These are phyloP conservation scores for Cercopithecus mona DNA, from an alignment of 2,113 vertebrate genomes.

Conservation along the genomic window DNA sequence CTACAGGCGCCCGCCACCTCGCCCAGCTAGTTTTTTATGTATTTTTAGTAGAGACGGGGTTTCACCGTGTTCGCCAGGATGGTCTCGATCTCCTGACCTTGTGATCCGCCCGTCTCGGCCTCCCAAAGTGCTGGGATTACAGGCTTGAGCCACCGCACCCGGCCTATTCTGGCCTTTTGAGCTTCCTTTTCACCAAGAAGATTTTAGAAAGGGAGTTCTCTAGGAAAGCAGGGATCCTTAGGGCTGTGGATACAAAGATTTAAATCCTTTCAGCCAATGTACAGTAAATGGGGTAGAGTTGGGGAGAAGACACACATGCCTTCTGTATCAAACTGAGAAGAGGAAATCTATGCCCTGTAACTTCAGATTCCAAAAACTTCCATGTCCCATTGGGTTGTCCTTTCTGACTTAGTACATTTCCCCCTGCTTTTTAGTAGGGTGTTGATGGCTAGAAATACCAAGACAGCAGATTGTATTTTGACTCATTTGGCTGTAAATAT, in stretches of 20 bases:
- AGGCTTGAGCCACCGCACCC: no score
- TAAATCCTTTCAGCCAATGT: neutral
- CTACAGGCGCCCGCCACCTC: no score
- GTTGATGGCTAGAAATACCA: neutral
- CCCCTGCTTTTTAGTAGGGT: neutral
- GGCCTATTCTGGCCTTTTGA: neutral
- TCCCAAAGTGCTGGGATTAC: no score
- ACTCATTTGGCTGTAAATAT: neutral
- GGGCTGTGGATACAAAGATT: neutral
- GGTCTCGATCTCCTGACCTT: no score
- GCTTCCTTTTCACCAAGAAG: slow-evolving; percentile 13
- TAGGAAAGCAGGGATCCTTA: neutral
- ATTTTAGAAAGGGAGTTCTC: slow-evolving; percentile 14
- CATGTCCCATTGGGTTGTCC: neutral
- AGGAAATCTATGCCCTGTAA: neutral
- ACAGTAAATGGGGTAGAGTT: neutral
- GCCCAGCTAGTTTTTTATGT: no score
- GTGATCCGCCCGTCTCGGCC: no score
- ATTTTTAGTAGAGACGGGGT: no score
- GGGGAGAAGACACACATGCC: neutral
- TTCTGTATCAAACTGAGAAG: neutral
- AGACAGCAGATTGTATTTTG: neutral
- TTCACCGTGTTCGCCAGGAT: no score
- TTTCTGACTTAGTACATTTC: neutral
- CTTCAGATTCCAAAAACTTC: neutral